Conservation (phyloP, 2,113 vertebrate species). For the Caretta caretta region DNA sequence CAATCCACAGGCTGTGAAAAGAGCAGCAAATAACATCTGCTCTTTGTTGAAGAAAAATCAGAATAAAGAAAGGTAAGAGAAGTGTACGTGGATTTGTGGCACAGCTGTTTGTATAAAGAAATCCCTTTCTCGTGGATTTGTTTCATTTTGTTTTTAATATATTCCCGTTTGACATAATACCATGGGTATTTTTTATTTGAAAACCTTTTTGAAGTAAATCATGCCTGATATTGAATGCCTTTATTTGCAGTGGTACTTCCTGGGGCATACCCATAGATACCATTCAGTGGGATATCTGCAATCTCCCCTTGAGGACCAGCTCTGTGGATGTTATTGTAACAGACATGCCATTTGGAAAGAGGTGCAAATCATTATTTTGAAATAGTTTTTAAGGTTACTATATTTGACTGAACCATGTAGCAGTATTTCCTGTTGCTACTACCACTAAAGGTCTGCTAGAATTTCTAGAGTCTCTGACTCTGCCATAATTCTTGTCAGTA, state of each 20-base stretch:
- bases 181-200: neutral
- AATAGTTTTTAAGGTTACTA: neutral
- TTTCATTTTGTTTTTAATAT: neutral
- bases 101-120: neutral
- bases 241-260: slow-evolving; percentile 74
- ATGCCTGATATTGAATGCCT: neutral
- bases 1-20: slow-evolving; percentile 91
- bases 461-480: neutral
- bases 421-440: accelerated
- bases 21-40: slow-evolving; percentile 91
- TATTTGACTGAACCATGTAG: neutral
- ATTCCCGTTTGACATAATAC: accelerated
- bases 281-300: slow-evolving; percentile 92
- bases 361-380: slow-evolving; percentile 76
- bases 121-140: neutral
- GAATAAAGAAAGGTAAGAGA: slow-evolving; percentile 83
- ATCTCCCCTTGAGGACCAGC: slow-evolving; percentile 87
- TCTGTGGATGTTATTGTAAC: slow-evolving; percentile 93
- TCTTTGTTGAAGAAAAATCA: slow-evolving; percentile 90
- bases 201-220: neutral
- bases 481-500: neutral
- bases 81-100: neutral
- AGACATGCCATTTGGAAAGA: slow-evolving; percentile 98
- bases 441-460: neutral
- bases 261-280: slow-evolving; percentile 89